Base-by-base conservation (phyloP, 2,113 vertebrate genomes). In the Amia ocellicauda region DNA sequence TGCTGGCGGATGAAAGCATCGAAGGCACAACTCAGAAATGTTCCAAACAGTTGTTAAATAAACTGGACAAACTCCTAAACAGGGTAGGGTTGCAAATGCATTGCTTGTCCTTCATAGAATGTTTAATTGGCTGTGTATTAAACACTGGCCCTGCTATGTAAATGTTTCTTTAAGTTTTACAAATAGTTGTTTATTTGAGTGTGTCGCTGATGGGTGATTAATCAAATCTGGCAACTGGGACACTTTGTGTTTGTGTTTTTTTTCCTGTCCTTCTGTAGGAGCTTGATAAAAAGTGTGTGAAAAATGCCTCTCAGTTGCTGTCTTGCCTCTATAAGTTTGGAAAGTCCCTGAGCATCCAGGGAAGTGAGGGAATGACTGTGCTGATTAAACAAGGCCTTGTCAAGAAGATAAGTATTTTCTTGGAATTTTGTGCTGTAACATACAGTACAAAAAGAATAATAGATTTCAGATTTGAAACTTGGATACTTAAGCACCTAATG, bases 381-480 rank as follows among this genome's bases (percentile, higher is more conserved):
- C 75, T 94, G 78, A 83, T 95, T 52, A 81, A 82, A 50, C 84
- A 90, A 4, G 93, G 91, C 13, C 83, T 98, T 76, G 71, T 95
- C 56, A 83, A 86, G 80, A 98, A 91, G 97, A 98, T 99, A 90
- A 94, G 97, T 94, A 83, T 76, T 70, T 40, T 41, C 28, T 22
- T n/a, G 5, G 3, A 58, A 7, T n/a, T 31, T 53, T 19, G 54
- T 19, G 24, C 24, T 42, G 14, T 55, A 24, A 2, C 14, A 1
- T 64, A 8, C 42, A 1, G 7, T 43, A 14, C 20, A 36, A 3
- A 17, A 7, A 23, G 10, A 5, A 42, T 2, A 28, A 54, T 59
- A 22, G 41, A 56, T 42, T 58, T 14, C 19, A 40, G 47, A 19
- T 20, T 60, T 54, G n/a, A 55, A 20, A 50, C 7, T 52, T n/a